Percentiles rank a stretch among this genome's conserved stretches.
phyloP scores from a whole-genome alignment of 2,797 vertebrate genomes.

The Benthosema pterotum region DNA sequence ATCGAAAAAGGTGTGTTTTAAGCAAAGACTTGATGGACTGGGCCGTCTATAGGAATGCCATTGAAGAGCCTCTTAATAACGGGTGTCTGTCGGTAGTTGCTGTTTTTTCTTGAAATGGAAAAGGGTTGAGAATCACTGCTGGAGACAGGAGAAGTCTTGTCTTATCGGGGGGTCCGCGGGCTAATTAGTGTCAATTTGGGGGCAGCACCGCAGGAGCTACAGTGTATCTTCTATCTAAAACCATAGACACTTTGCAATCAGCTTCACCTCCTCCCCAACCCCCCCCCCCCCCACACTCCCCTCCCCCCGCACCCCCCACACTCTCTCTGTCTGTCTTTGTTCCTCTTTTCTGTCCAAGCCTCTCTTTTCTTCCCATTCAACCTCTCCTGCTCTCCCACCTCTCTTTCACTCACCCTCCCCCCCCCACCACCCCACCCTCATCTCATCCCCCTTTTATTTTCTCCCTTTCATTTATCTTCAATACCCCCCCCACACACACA shows the following conservation, averaged over 20 bases:
- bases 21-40: too few relatives aligned
- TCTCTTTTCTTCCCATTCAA: slow-evolving; percentile 51
- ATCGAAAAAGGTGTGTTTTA: too few relatives aligned
- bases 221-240: slow-evolving; percentile 39
- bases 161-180: too few relatives aligned
- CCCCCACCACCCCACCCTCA: background rate
- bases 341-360: slow-evolving; percentile 37
- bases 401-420: slow-evolving; percentile 51
- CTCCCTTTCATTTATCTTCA: slow-evolving; percentile 33
- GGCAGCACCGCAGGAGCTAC: too few relatives aligned
- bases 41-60: too few relatives aligned
- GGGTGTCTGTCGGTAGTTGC: too few relatives aligned
- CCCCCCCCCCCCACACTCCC: slow-evolving; percentile 25
- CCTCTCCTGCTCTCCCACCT: slow-evolving; percentile 43
- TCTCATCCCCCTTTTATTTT: background rate
- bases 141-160: too few relatives aligned
- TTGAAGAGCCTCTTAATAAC: too few relatives aligned
- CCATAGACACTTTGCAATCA: slow-evolving; percentile 52
- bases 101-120: too few relatives aligned
- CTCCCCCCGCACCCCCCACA: background rate
- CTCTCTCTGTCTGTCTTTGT: slow-evolving; percentile 46
- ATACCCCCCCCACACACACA: background rate
- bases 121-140: too few relatives aligned
- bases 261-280: slow-evolving; percentile 53
- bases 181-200: too few relatives aligned